These are phyloP conservation scores for Cynaeus angustus DNA, from an alignment of 2,888 invertebrate genomes.

Conservation along the genomic window DNA sequence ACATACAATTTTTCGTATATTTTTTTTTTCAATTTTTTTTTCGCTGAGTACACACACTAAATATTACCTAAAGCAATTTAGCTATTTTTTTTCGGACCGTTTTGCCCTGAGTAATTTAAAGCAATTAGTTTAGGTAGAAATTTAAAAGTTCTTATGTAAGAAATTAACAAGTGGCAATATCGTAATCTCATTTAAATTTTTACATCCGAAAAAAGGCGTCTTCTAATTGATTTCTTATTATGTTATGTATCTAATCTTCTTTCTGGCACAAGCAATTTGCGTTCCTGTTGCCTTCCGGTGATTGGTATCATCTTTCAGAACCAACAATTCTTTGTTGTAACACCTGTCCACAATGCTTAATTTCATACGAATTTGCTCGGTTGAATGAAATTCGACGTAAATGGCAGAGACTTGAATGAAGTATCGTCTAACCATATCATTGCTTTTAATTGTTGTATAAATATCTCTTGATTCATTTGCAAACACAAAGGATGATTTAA, in stretches of 20 bases:
- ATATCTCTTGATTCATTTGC: conserved; percentile 36
- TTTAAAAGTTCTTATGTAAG: neutral
- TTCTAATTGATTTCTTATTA: conserved; percentile 37
- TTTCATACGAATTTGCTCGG: conserved; percentile 56
- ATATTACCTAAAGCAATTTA: too few species aligned
- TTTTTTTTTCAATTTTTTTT: too few species aligned
- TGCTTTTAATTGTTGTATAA: conserved; percentile 44
- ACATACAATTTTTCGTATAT: too few species aligned
- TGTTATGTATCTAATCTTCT: conserved; percentile 25
- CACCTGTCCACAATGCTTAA: conserved; percentile 56
- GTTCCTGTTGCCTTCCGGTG: conserved; percentile 35
- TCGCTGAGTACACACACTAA: too few species aligned
- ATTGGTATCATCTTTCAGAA: conserved; percentile 44
- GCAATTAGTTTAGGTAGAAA: too few species aligned
- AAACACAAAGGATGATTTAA: conserved; percentile 36
- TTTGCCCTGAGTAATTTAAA: too few species aligned
- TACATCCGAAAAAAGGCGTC: conserved; percentile 18
- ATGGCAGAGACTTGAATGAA: conserved; percentile 45
- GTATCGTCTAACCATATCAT: conserved; percentile 37
- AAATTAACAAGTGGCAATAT: neutral
- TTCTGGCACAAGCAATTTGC: conserved; percentile 39
- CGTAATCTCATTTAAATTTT: conserved; percentile 9
- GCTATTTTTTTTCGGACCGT: too few species aligned
- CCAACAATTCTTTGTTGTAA: conserved; percentile 53
- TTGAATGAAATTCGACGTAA: conserved; percentile 53